Evolutionary conservation across 2,113 vertebrate genomes (phyloP).

Genomic region (Gymnocephalus cernua): DNA sequence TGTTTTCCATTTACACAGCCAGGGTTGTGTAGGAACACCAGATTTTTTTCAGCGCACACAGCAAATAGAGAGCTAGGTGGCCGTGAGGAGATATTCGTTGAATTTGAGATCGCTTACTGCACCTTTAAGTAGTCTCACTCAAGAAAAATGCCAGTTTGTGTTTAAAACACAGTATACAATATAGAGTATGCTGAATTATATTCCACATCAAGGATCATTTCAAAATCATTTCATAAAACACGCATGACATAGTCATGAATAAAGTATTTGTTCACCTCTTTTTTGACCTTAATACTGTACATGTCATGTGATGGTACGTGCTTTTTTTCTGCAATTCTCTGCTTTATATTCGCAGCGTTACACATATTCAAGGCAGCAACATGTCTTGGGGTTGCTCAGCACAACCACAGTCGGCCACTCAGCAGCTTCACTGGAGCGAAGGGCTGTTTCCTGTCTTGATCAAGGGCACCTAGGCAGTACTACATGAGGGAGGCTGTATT

Average conservation of each 20-base stretch:
- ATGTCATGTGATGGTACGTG: conserved; percentile 12
- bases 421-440: conserved; percentile 24
- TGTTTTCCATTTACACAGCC: too few species aligned
- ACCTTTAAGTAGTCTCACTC: not conserved
- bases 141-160: not conserved
- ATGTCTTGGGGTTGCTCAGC: conserved; percentile 12
- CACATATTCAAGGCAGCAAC: conserved; percentile 20
- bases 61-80: too few species aligned
- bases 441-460: conserved; percentile 38
- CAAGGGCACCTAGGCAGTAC: conserved; percentile 52
- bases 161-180: not conserved
- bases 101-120: too few species aligned
- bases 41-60: too few species aligned
- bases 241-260: conserved; percentile 8
- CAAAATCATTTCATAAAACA: conserved; percentile 22
- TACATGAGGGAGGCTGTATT: not conserved
- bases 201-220: not conserved
- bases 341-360: conserved; percentile 32
- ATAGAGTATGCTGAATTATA: not conserved
- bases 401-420: conserved; percentile 1
- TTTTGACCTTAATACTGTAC: conserved; percentile 29
- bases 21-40: too few species aligned
- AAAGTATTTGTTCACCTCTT: conserved; percentile 15
- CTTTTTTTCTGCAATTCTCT: not conserved
- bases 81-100: too few species aligned